Evolutionary conservation across 2,888 invertebrate species (phyloP).

Genomic region (Nymphalis urticae): DNA sequence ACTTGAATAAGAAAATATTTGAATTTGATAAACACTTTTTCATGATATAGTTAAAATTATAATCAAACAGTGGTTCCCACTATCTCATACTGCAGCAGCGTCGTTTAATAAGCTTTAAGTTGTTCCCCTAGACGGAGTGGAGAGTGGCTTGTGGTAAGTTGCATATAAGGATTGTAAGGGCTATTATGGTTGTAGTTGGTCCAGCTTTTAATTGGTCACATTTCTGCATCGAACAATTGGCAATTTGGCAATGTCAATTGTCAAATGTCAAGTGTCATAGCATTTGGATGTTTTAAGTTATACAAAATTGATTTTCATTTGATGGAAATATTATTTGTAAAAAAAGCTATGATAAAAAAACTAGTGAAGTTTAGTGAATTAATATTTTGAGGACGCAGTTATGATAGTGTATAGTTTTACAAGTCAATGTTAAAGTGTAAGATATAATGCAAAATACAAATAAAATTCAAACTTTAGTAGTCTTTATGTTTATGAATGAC

Average conservation of each 20-base stretch:
- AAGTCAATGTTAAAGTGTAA: slow-evolving; percentile 39
- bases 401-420: slow-evolving; percentile 36
- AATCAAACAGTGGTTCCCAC: no score
- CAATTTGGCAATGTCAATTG: neutral
- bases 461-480: slow-evolving; percentile 46
- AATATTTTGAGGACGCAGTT: slow-evolving; percentile 37
- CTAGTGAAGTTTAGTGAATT: slow-evolving; percentile 19
- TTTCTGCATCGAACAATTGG: no score
- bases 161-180: no score
- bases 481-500: slow-evolving; percentile 72
- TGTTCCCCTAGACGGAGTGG: no score
- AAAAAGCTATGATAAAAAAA: slow-evolving; percentile 4
- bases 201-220: no score
- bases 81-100: no score
- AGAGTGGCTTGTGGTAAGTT: no score
- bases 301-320: slow-evolving; percentile 10
- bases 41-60: no score
- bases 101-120: no score
- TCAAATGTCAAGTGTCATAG: neutral
- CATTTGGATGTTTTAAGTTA: neutral
- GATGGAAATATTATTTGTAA: neutral
- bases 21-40: no score
- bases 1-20: no score
- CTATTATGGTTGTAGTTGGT: no score
- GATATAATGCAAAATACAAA: slow-evolving; percentile 56